phyloP scores from a whole-genome alignment of 35 echinoderm and acorn worm genomes.

The Patiria miniata region DNA sequence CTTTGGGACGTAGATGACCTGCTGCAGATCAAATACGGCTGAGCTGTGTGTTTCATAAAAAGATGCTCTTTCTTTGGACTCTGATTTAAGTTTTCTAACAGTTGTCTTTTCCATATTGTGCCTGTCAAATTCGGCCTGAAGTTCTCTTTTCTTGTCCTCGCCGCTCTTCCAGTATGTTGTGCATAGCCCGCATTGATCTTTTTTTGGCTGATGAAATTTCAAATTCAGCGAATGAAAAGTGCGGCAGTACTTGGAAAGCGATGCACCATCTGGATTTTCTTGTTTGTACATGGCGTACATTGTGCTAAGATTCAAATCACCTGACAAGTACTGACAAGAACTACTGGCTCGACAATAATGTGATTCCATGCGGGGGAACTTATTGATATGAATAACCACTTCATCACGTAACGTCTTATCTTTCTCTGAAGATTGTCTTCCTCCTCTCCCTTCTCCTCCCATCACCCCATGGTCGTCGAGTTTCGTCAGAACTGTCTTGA shows the following conservation, averaged over 20 bases:
- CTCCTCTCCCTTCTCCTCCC: slow-evolving; percentile 41
- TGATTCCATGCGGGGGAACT: slow-evolving; percentile 60
- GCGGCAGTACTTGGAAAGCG: background rate
- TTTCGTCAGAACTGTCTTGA: slow-evolving; percentile 17
- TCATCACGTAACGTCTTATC: slow-evolving; percentile 24
- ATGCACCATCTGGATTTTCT: background rate
- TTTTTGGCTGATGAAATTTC: slow-evolving; percentile 52
- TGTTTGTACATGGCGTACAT: slow-evolving; percentile 50
- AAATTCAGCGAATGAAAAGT: slow-evolving; percentile 44
- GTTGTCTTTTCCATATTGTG: slow-evolving; percentile 40
- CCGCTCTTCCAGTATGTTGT: background rate
- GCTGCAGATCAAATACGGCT: slow-evolving; percentile 65
- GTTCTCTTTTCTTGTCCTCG: background rate
- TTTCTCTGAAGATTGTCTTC: background rate
- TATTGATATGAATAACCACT: slow-evolving; percentile 34
- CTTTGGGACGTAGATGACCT: slow-evolving; percentile 70
- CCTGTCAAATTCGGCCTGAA: background rate
- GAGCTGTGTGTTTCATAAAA: background rate
- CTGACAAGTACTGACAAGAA: slow-evolving; percentile 39
- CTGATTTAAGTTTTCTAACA: slow-evolving; percentile 35
- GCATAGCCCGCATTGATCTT: slow-evolving; percentile 56
- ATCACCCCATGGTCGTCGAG: background rate
- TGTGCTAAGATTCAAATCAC: slow-evolving; percentile 43
- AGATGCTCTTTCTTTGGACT: background rate
- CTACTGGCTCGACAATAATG: slow-evolving; percentile 40